These are phyloP conservation scores for Poecile atricapillus DNA, from an alignment of 2,113 vertebrate species.

Conservation along the genomic window DNA sequence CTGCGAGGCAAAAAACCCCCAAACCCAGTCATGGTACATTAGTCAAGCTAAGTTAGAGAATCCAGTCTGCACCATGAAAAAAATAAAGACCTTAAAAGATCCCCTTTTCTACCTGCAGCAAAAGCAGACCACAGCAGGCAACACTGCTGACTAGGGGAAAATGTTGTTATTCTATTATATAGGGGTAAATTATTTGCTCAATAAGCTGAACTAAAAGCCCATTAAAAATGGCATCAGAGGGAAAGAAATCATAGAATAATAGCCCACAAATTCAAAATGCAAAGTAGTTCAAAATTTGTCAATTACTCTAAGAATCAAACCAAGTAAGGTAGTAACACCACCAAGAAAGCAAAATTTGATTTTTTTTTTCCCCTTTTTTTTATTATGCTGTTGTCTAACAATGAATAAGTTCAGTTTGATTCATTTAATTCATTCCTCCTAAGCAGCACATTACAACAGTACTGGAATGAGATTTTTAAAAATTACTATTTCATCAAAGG, in stretches of 20 bases:
- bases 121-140: neutral
- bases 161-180: neutral
- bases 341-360: neutral
- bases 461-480: slow-evolving; percentile 15
- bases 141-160: neutral
- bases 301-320: neutral
- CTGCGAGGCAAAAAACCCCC: rapidly evolving
- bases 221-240: neutral
- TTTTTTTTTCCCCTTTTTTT: neutral
- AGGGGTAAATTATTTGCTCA: neutral
- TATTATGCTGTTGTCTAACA: slow-evolving; percentile 40
- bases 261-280: neutral
- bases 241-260: neutral
- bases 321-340: neutral
- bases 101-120: neutral
- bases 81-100: neutral
- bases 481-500: slow-evolving; percentile 40
- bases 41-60: neutral
- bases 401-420: slow-evolving; percentile 47
- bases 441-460: slow-evolving; percentile 30
- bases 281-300: neutral
- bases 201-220: neutral
- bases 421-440: slow-evolving; percentile 41
- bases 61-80: neutral
- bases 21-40: neutral